Evolutionary conservation across 2,113 vertebrate species (phyloP), one percentile per base, ranked within the genome.

Genomic region (Oreochromis aureus): DNA sequence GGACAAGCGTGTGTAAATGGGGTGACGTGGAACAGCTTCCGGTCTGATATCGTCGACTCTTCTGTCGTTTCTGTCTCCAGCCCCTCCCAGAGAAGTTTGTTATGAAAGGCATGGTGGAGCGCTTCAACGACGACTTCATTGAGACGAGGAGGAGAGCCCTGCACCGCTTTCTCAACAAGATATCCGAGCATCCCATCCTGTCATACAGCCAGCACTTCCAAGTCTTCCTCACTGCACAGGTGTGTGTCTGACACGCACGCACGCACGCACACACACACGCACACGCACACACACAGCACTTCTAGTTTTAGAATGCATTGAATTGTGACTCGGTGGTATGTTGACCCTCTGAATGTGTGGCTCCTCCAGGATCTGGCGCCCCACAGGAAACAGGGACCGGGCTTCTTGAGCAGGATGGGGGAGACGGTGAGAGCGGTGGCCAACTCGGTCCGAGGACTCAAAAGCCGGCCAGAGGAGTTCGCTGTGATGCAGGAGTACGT

Each of bases 11-110:
- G 10, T 69, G 19, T 39, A 39, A 13, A 6, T 44, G 2, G 0
- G n/a, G 7, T 2, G 7, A 0, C 5, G 2, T 22, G 19, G 66
- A 44, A 9, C n/a, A 10, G 66, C 36, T 16, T 41, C 69, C 5
- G 1, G 2, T 1, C 69, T 24, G 36, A 71, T 24, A 10, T 2
- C 5, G 12, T 8, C 2, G 5, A 0, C 36, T 7, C 13, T 18
- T n/a, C 9, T 22, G 0, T 3, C 27, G 15, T 27, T 36, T 56
- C 9, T 90, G 87, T 83, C 55, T 85, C 59, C 83, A 99, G 98
- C 98, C 99, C 0, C 95, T 99, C 84, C 99, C 98, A 5, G 98
- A 99, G 93, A 99, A 99, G 95, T 99, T 99, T 93, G 97, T 99
- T 90, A 97, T 99, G 95, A 99, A 97, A 89, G 98, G 98, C 86